These are phyloP conservation scores for Cantharis flavilabris DNA, from an alignment of 2,888 invertebrate genomes.

Conservation along the genomic window DNA sequence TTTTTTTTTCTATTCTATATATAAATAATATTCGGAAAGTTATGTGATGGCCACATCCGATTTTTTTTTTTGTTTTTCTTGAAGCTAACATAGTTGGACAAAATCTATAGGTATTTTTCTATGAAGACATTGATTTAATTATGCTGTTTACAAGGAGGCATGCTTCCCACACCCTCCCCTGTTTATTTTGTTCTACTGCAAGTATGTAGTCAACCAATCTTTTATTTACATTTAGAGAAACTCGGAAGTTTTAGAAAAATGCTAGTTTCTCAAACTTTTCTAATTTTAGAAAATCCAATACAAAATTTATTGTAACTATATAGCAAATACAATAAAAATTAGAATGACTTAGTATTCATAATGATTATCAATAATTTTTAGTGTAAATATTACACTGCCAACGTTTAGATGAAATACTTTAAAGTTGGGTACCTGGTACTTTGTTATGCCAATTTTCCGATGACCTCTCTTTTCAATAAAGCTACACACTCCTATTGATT, in stretches of 20 bases:
- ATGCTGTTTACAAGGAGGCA: too few relatives aligned
- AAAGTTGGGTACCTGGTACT: conserved; percentile 35
- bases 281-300: neutral
- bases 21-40: too few relatives aligned
- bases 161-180: too few relatives aligned
- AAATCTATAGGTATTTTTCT: too few relatives aligned
- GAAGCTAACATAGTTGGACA: too few relatives aligned
- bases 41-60: too few relatives aligned
- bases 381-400: neutral
- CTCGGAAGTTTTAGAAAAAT: neutral
- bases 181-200: too few relatives aligned
- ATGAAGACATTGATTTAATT: too few relatives aligned
- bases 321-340: neutral
- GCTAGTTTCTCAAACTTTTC: neutral
- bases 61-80: too few relatives aligned
- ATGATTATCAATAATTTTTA: neutral
- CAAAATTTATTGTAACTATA: neutral
- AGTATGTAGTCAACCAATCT: too few relatives aligned
- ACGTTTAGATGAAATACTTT: neutral
- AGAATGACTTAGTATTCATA: neutral
- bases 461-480: conserved; percentile 21
- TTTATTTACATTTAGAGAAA: too few relatives aligned
- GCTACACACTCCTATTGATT: conserved; percentile 14
- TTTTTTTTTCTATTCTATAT: too few relatives aligned
- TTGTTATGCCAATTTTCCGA: conserved; percentile 13